Percentiles rank a stretch among this genome's conserved stretches.
Conservation (phyloP, 1,140 invertebrate species). For the Hormaphis cornu region DNA sequence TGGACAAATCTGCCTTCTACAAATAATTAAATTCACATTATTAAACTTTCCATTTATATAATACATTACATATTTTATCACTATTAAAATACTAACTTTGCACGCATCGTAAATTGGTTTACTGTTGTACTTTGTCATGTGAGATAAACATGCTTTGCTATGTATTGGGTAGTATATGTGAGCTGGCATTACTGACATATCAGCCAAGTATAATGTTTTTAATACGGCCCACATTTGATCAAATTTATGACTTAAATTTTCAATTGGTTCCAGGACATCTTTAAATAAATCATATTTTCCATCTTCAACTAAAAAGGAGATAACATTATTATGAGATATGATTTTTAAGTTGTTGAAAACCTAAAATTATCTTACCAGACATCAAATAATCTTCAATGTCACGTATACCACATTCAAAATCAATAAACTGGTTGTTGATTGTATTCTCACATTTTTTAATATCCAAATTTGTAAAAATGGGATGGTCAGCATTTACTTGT, state of each 20-base stretch:
- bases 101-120: constrained; percentile 57
- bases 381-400: constrained; percentile 32
- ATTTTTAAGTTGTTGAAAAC: constrained; percentile 37
- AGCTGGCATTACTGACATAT: constrained; percentile 66
- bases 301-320: constrained; percentile 36
- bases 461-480: constrained; percentile 69
- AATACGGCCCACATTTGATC: constrained; percentile 78
- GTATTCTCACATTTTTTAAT: constrained; percentile 72
- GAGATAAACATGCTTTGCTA: constrained; percentile 56
- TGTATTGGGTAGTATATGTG: constrained; percentile 65
- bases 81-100: constrained; percentile 40
- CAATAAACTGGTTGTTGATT: constrained; percentile 69
- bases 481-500: constrained; percentile 61
- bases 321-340: background rate
- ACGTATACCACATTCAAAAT: constrained; percentile 54
- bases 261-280: constrained; percentile 66
- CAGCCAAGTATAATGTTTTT: constrained; percentile 71
- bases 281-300: constrained; percentile 54
- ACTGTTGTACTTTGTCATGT: constrained; percentile 57
- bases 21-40: constrained; percentile 18
- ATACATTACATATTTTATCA: background rate
- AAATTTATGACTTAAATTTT: constrained; percentile 59
- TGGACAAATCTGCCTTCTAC: constrained; percentile 46
- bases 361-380: constrained; percentile 30
- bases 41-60: background rate